These are phyloP conservation scores for Rhaphigaster nebulosa DNA, from an alignment of 2,888 invertebrate genomes.

Conservation along the genomic window DNA sequence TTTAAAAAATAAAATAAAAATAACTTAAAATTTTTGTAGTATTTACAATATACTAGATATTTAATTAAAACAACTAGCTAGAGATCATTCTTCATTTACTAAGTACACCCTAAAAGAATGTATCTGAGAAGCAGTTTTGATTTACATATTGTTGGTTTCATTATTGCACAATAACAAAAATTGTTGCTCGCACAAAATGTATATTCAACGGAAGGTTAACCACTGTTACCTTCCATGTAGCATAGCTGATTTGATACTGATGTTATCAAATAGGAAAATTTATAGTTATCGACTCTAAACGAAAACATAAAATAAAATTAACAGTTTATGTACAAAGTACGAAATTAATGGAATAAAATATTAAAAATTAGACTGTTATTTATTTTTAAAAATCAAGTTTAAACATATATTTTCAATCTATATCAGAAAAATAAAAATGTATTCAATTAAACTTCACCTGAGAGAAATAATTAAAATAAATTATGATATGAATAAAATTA, in stretches of 20 bases:
- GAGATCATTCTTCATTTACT: conserved; percentile 18
- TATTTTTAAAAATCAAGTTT: too few relatives aligned
- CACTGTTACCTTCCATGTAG: not conserved
- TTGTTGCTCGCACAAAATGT: not conserved
- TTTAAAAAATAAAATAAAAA: not conserved
- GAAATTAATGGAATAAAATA: not conserved
- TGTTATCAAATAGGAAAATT: not conserved
- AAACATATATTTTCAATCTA: not conserved
- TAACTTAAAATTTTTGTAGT: not conserved
- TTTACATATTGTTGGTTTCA: conserved; percentile 21
- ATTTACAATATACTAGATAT: conserved; percentile 26
- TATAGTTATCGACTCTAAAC: not conserved
- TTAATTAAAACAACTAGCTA: conserved; percentile 26
- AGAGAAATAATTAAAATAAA: not conserved
- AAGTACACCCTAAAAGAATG: conserved; percentile 22
- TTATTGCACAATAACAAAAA: conserved; percentile 38
- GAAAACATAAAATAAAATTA: not conserved
- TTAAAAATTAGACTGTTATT: not conserved
- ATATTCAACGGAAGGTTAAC: not conserved
- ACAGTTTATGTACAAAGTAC: not conserved
- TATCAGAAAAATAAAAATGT: not conserved
- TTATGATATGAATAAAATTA: not conserved
- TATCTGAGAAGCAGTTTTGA: not conserved
- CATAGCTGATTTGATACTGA: not conserved
- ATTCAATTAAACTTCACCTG: not conserved